Base-by-base conservation (phyloP, 2,113 vertebrate species). In the Calyptommatus sinebrachiatus region DNA sequence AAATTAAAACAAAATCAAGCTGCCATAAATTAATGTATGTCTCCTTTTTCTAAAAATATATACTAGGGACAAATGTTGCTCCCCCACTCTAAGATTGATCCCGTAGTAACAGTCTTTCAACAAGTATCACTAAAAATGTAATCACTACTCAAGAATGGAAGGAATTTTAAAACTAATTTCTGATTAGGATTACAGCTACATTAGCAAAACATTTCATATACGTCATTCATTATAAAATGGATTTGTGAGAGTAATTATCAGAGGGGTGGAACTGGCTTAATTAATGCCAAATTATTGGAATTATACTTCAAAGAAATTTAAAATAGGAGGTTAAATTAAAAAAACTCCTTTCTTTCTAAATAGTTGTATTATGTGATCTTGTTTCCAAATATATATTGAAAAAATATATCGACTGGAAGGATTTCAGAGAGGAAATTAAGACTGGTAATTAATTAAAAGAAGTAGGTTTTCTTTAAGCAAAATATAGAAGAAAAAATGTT, bases 1-100 rank as follows among this genome's bases (percentile, higher is more conserved):
- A 87, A 90, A 88, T 82, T 87, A 84, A 84, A 89, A 88, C 80
- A 83, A 78, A 82, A 86, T 86, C 81, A 84, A 88, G 85, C 14
- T 79, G 29, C 72, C 41, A 84, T 80, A 35, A 10, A 22, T 48
- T n/a, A 35, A 24, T 21, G 65, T 35, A 12, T 16, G 67, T 45
- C 24, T 41, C 18, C 11, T 7, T 1, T 46, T 21, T 62, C 24
- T 69, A 1, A 67, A 62, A 10, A 71, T 28, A 18, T 5, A 1
- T 84, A 53, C 35, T n/a, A 62, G 35, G 8, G 31, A 62, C 20
- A 65, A 18, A 14, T 0, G 61, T 2, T 67, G 4, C 14, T 21
- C 7, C n/a, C 24, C 48, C 24, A 28, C 41, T 65, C 24, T 31
- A 68, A 7, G 7, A 7, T 26, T 29, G 16, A 45, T 35, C 29